Base-by-base conservation (phyloP, 2,797 vertebrate species). In the Pseudomugil gertrudae region DNA sequence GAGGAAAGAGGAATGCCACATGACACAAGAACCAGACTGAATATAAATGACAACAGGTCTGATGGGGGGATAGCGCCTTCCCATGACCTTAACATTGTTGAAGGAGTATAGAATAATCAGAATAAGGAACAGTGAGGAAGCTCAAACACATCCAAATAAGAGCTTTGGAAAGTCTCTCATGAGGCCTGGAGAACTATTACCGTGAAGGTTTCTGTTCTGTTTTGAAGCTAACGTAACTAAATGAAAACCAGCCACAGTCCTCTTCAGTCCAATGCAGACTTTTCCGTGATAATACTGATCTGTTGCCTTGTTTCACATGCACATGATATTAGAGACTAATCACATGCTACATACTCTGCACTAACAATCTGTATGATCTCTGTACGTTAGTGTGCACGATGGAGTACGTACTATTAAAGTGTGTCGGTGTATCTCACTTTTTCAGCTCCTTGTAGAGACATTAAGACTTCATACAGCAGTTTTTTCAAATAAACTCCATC, bases 401-500 rank as follows among this genome's bases (percentile, higher is more conserved):
- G 6, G 29, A 3, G 29, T 30, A 3, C 9, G 27, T 48, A 2
- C 19, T 1, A 54, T 15, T 23, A 14, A 72, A 72, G 26, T 13
- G n/a, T 5, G 51, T 48, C 33, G 3, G 54, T 45, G 51, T 57
- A 50, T 57, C 23, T 52, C 48, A 57, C 29, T 17, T 57, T 36
- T 19, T 43, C 1, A 32, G 33, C 52, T 59, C 36, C 24, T 52
- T 2, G 24, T 47, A 24, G 53, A 71, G 27, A 51, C 66, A 43
- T 60, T 52, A 47, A 62, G 36, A 38, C 21, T 60, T 48, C 36
- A 3, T 11, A n/a, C 23, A 2, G 50, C 36, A 43, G 30, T 29
- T 23, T 35, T 23, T 48, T 47, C 53, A 57, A 64, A 43, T 30
- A 15, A 19, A 50, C 33, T 54, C 21, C 26, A 24, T 23, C 57